These are phyloP conservation scores for Pristionchus maxplancki DNA, from an alignment of 2,888 invertebrate species.

Conservation along the genomic window DNA sequence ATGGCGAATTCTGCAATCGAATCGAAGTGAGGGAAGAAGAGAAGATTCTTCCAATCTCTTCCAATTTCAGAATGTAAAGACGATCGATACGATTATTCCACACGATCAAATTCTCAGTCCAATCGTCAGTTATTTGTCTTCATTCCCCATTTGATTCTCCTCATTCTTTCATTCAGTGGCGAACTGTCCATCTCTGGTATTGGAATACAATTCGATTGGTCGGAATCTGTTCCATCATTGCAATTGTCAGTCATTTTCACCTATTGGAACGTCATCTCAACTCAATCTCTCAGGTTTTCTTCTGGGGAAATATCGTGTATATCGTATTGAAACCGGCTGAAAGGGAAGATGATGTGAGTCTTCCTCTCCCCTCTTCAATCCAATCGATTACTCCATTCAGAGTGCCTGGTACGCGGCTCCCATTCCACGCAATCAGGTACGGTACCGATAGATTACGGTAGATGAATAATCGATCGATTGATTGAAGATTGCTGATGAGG, in stretches of 20 bases:
- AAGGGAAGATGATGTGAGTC: not conserved
- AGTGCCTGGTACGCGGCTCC: constrained; percentile 31
- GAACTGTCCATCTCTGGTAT: not conserved
- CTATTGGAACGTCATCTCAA: not conserved
- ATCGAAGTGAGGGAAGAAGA: not conserved
- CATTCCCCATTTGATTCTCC: not conserved
- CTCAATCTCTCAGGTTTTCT: constrained; percentile 18
- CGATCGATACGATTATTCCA: not conserved
- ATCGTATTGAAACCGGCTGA: not conserved
- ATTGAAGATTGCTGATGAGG: not conserved
- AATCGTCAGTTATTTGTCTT: not conserved
- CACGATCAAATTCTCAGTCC: constrained; percentile 25
- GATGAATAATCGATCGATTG: not conserved
- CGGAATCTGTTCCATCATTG: not conserved
- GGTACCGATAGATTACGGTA: constrained; percentile 6
- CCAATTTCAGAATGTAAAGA: constrained; percentile 1
- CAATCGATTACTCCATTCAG: not conserved
- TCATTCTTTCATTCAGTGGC: not conserved
- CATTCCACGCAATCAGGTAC: not conserved
- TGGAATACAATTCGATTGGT: not conserved
- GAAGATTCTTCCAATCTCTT: not conserved
- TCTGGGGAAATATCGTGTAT: not conserved
- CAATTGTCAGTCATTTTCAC: not conserved
- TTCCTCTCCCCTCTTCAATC: not conserved
- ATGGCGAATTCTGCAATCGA: constrained; percentile 12